Conservation (phyloP, 2,113 vertebrate species). For the Tauraco erythrolophus region DNA sequence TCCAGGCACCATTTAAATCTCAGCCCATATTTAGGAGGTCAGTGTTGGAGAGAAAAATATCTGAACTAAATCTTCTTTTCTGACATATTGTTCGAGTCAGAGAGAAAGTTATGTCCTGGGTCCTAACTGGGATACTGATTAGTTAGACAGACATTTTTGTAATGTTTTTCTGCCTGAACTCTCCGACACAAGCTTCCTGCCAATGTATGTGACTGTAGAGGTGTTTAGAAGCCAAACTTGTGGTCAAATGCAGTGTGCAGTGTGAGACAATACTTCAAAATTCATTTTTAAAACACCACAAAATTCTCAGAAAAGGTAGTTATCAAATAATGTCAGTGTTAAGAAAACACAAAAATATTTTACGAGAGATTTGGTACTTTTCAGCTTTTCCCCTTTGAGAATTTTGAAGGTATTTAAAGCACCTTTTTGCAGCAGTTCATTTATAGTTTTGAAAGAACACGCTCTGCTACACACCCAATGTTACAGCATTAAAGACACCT, state of each 20-base stretch:
- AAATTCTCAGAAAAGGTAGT: background rate
- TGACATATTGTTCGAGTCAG: background rate
- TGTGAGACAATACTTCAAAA: background rate
- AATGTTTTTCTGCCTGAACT: slow-evolving; percentile 26
- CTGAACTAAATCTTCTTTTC: background rate
- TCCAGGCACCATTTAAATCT: background rate
- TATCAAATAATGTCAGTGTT: background rate
- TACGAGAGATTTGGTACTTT: background rate
- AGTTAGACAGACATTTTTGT: background rate
- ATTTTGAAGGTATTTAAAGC: background rate
- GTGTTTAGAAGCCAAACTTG: background rate
- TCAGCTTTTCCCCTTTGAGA: background rate
- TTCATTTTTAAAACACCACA: background rate
- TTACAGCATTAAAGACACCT: background rate
- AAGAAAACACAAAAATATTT: background rate
- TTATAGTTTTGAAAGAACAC: background rate
- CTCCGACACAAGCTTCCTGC: background rate
- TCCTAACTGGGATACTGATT: background rate
- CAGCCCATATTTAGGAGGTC: background rate
- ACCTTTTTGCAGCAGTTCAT: background rate
- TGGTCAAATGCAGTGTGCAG: background rate
- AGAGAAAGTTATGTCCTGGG: background rate
- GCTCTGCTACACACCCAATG: background rate
- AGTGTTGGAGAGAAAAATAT: background rate
- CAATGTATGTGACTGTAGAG: background rate